Evolutionary conservation across 2,888 invertebrate genomes (phyloP).

Genomic region (Automeris io): DNA sequence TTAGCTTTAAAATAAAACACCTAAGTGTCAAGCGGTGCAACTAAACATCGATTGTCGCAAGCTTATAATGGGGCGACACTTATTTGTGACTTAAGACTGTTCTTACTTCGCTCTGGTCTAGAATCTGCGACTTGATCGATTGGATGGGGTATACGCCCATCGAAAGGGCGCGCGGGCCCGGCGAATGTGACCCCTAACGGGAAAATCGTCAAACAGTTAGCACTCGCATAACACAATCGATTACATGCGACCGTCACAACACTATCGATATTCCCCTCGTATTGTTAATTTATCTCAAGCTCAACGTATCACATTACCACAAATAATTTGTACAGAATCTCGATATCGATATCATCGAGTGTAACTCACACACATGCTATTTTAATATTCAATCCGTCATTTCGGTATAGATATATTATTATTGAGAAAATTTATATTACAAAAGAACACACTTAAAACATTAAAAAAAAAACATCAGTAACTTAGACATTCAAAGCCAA

Average conservation of each 20-base stretch:
- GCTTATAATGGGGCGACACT: constrained; percentile 61
- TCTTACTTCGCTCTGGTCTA: constrained; percentile 94
- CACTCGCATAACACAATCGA: constrained; percentile 76
- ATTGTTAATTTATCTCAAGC: constrained; percentile 45
- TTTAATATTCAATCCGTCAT: constrained; percentile 17
- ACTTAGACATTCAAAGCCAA: constrained; percentile 68
- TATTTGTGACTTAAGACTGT: constrained; percentile 17
- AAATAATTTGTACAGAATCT: constrained; percentile 28
- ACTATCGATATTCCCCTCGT: constrained; percentile 34
- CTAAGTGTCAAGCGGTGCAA: constrained; percentile 74
- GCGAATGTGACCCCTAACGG: constrained; percentile 92
- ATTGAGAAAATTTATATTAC: constrained; percentile 33
- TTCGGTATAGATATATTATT: constrained; percentile 22
- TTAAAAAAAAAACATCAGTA: constrained; percentile 39
- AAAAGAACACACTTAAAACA: constrained; percentile 38
- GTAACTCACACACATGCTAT: constrained; percentile 54
- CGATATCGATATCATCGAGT: constrained; percentile 17
- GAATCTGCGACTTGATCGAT: constrained; percentile 91
- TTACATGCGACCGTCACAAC: constrained; percentile 59
- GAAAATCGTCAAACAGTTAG: constrained; percentile 77
- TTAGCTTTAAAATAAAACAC: constrained; percentile 44
- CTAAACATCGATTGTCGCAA: constrained; percentile 73
- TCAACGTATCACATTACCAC: constrained; percentile 37
- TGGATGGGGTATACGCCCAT: constrained; percentile 95
- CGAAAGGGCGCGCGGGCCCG: constrained; percentile 92